These are phyloP conservation scores for Archocentrus centrarchus DNA, from an alignment of 2,113 vertebrate genomes.

Conservation along the genomic window DNA sequence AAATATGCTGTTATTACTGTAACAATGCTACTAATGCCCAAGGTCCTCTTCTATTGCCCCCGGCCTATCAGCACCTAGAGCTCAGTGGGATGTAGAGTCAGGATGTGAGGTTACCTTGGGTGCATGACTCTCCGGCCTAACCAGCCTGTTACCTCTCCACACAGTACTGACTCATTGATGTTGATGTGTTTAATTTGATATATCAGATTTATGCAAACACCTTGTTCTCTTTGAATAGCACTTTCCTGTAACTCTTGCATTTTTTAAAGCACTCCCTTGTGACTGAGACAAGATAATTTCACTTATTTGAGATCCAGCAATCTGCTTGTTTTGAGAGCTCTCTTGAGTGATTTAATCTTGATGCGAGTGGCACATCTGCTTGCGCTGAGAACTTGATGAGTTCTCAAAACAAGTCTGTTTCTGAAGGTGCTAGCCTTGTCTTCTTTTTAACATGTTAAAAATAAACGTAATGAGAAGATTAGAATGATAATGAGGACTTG, in stretches of 20 bases:
- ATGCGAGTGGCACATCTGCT: constrained; percentile 25
- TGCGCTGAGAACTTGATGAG: constrained; percentile 17
- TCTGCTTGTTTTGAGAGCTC: constrained; percentile 52
- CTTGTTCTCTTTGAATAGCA: constrained; percentile 25
- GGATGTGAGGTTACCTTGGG: constrained; percentile 98
- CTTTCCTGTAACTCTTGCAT: constrained; percentile 25
- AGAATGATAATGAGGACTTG: constrained; percentile 15
- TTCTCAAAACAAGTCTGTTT: constrained; percentile 37
- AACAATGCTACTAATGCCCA: neutral
- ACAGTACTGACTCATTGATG: constrained; percentile 13
- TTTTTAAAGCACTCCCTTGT: constrained; percentile 45
- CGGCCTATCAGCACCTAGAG: constrained; percentile 88
- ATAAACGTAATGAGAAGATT: constrained; percentile 29
- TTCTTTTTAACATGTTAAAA: constrained; percentile 23
- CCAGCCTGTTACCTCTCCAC: constrained; percentile 83
- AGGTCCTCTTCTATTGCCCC: constrained; percentile 83
- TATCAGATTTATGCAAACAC: constrained; percentile 50
- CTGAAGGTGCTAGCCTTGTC: constrained; percentile 1
- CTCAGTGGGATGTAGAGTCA: constrained; percentile 92
- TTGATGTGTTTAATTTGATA: constrained; percentile 44
- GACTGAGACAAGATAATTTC: constrained; percentile 37
- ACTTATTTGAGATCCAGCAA: constrained; percentile 51
- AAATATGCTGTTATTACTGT: neutral
- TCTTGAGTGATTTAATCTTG: constrained; percentile 37
- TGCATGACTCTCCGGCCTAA: constrained; percentile 98